Conservation (phyloP, 2,888 invertebrate species). For the Noctua fimbriata region DNA sequence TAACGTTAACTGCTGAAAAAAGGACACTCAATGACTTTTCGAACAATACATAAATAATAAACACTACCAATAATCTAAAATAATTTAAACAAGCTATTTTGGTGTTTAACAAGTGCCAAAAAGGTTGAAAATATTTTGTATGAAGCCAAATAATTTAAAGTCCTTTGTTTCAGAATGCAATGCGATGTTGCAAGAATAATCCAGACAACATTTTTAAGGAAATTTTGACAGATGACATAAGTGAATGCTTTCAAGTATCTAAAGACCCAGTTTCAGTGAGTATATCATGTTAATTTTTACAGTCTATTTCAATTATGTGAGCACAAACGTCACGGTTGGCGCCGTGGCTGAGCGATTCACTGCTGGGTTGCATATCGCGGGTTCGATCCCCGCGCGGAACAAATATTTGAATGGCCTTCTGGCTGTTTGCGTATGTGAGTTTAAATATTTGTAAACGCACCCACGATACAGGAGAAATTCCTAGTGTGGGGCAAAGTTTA, state of each 20-base stretch:
- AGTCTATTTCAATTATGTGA: too few relatives aligned
- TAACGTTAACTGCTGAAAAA: neutral
- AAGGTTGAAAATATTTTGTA: neutral
- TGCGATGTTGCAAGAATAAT: slow-evolving; percentile 34
- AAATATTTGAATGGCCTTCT: too few relatives aligned
- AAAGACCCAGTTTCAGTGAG: slow-evolving; percentile 42
- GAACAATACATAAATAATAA: neutral
- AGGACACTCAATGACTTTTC: neutral
- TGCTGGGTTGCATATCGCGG: too few relatives aligned
- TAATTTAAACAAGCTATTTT: neutral
- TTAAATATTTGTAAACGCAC: too few relatives aligned
- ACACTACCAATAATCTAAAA: neutral
- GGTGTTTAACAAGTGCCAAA: neutral
- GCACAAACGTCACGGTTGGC: too few relatives aligned
- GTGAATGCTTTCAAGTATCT: slow-evolving; percentile 32
- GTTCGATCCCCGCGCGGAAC: too few relatives aligned
- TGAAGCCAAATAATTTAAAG: neutral
- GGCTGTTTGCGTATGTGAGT: too few relatives aligned
- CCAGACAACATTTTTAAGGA: neutral
- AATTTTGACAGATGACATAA: neutral
- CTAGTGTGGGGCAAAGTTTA: too few relatives aligned
- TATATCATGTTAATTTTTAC: neutral
- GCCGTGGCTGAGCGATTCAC: too few relatives aligned
- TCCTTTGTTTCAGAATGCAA: slow-evolving; percentile 22
- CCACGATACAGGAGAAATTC: too few relatives aligned